Evolutionary conservation across 2,113 vertebrate genomes (phyloP), one percentile per base, ranked within the genome.

Genomic region (Chaenogobius annularis): DNA sequence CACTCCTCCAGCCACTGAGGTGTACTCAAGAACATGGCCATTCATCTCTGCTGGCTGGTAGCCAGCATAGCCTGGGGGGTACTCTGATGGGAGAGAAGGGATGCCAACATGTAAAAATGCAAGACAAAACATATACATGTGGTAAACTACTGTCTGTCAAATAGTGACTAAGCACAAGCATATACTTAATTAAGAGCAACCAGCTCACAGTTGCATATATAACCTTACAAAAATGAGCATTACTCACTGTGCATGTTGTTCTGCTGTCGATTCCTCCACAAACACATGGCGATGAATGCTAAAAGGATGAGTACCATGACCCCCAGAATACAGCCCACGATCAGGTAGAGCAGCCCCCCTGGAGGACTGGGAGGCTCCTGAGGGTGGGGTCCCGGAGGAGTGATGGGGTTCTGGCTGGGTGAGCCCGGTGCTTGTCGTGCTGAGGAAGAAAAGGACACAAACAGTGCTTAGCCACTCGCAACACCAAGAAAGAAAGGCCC

Each of bases 251-350:
- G 95, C 92, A 96, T 88, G 88, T 91, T 84, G 35, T 79, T 94
- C 83, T 99, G 97, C 85, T 99, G 97, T 0, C 96, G 95, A 84
- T 95, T 98, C 90, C 95, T 95, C 95, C 96, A 97, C 19, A 99
- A 92, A 78, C 98, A 99, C 95, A 99, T 97, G 70, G 95, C 95
- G 1, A 98, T 99, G 81, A 99, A 98, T 5, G 89, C 92, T 70
- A 99, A 92, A 61, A 99, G 93, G 59, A 98, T 98, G 62, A 99
- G 95, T 11, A 99, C 96, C 98, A 99, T 98, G 66, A 96, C 93
- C 0, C 94, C 95, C 5, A 99, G 89, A 46, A 98, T 94, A 0
- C 95, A 96, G 84, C 97, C 97, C 40, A 99, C 96, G 0, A 99
- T 96, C 72, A 98, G 86, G 74, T 98, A 99, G 0, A 99, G 85